phyloP scores from a whole-genome alignment of 2,113 vertebrate genomes.

The Hemiscyllium ocellatum region DNA sequence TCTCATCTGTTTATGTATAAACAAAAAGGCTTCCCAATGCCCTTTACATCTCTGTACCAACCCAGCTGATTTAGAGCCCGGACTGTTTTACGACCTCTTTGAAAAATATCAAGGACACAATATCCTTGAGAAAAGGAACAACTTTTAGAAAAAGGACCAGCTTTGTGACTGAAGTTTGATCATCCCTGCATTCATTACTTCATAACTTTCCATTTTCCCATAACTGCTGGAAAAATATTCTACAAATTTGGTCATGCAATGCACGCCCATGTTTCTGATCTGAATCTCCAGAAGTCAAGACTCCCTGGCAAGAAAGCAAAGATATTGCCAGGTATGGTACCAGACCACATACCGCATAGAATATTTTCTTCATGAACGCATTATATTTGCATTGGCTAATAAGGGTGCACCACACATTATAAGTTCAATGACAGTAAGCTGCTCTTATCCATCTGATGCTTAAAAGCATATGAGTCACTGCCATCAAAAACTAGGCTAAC shows the following conservation, averaged over 20 bases:
- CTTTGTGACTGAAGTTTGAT: background rate
- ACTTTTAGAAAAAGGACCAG: too few species aligned
- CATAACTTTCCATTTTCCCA: background rate
- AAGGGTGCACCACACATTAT: background rate
- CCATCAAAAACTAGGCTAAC: too few species aligned
- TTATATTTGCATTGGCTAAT: background rate
- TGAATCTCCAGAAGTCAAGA: background rate
- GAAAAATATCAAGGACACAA: too few species aligned
- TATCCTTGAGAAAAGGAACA: too few species aligned
- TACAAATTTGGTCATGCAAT: background rate
- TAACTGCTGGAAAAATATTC: background rate
- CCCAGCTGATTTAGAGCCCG: too few species aligned
- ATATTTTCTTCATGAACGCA: background rate
- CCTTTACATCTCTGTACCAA: too few species aligned
- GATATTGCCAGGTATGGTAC: background rate
- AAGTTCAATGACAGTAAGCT: background rate
- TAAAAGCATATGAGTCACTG: too few species aligned
- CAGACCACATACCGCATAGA: background rate
- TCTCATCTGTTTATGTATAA: too few species aligned
- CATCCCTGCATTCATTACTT: background rate
- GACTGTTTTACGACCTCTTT: too few species aligned
- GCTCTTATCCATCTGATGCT: too few species aligned
- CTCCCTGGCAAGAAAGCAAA: background rate
- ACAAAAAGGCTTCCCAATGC: too few species aligned
- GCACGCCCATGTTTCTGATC: background rate